Base-by-base conservation (phyloP, 2,888 invertebrate species). In the Latheticus oryzae region DNA sequence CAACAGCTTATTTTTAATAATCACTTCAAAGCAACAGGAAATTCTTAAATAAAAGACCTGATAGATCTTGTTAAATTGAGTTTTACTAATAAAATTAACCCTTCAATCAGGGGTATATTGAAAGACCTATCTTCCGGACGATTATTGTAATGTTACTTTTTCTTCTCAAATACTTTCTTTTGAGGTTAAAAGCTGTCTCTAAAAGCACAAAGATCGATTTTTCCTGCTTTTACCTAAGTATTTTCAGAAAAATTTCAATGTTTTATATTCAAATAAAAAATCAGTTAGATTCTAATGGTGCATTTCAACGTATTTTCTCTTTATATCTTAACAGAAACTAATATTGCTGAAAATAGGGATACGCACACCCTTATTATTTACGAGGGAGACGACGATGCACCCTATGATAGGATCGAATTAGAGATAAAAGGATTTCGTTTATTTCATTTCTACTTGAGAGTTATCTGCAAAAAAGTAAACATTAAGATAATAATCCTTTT, bases 371-470 rank as follows among this genome's bases (percentile, higher is more conserved):
- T 9, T 60, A 61, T 61, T 64, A 64, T 63, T 57, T 54, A 47
- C 59, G 28, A 43, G 53, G 60, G 59, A 58, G 64, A 43, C 38
- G 45, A 21, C 48, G 56, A 53, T 58, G 52, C 62, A 51, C 65
- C 63, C 65, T 47, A 56, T 47, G 64, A 63, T 60, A 59, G 54
- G 63, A 64, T 60, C 62, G 59, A 68, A 64, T 63, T 63, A 58
- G 54, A 61, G 63, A 63, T 63, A 63, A 63, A 63, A 61, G 63
- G 63, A 63, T 63, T 63, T 63, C 51, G 61, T 61, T 67, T 61
- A 68, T 68, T 68, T 68, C 66, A 67, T 68, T 68, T 67, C 63
- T 63, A 65, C 64, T 68, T 63, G 60, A 63, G 60, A 65, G 67
- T 65, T 67, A 66, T 67, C 63, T 61, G 9, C 9, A 60, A 64